Base-by-base conservation (phyloP, 2,113 vertebrate species). In the Pluvialis apricaria region DNA sequence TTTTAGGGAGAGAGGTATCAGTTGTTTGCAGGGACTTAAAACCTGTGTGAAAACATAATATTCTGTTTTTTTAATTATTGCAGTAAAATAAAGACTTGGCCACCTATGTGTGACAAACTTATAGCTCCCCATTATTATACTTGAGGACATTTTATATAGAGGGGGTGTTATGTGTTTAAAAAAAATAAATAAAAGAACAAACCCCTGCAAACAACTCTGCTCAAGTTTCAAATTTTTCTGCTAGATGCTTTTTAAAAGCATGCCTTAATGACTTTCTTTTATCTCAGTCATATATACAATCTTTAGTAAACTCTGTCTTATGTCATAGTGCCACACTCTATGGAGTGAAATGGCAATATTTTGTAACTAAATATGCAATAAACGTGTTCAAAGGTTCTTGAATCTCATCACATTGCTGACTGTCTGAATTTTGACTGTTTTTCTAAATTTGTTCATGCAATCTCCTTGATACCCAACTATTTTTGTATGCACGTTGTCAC, bases 31-130 rank as follows among this genome's bases (percentile, higher is more conserved):
- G 57, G 11, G 7, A 15, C 28, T 6, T 52, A 69, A 73, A 76
- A n/a, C 5, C 24, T 80, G 26, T 51, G 32, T 83, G 71, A 69
- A 82, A 92, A 65, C 10, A 10, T n/a, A 6, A 1, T 20, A 3
- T 13, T 69, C 29, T 69, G 24, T 0, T 3, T 62, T 65, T 70
- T 77, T 5, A 54, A 40, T 65, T 29, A 42, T 3, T 1, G 0
- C 38, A 32, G n/a, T 58, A 31, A 65, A 6, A 90, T 18, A 26
- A 82, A 70, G 36, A 45, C 38, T 82, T 86, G 19, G 10, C 20
- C 64, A 20, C 11, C 7, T 75, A 0, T 51, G 44, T 32, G 13
- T 79, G 57, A 24, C 73, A 71, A 75, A 54, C 13, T 9, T 13
- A 11, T 31, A 20, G 5, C 28, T 81, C 18, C 8, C 20, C 8